Base-by-base conservation (phyloP, 2,888 invertebrate species). In the Drosophila affinis region DNA sequence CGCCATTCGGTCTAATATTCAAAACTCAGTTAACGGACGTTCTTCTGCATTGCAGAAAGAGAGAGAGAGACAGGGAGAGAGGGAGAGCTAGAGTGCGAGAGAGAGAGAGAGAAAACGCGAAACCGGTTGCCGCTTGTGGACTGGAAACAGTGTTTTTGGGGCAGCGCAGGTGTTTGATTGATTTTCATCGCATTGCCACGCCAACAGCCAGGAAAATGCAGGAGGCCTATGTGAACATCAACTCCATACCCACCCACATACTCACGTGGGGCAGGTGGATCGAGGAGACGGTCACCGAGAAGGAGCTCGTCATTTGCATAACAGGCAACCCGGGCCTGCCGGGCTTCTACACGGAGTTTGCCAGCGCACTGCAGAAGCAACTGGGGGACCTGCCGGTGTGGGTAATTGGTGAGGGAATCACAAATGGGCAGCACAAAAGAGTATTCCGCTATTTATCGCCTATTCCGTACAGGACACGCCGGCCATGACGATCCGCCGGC, bases 281-380 rank as follows among this genome's bases (percentile, higher is more conserved):
- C 24, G 94, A 95, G 81, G 95, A 96, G 76, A 93, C 94, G 54
- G 87, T 93, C 39, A 90, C 93, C 18, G 93, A 93, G 0, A 93
- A 94, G 73, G 94, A 96, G 90, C 90, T 97, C 10, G 94, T 97
- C 49, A 83, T 98, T 51, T 94, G 96, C 74, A 94, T 98, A 75
- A 95, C 97, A 29, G 98, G 98, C 34, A 98, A 98, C 93, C 98
- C 98, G 9, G 98, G 98, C 3, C 90, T 97, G 27, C 94, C 96
- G 0, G 95, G 95, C 67, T 98, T 96, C 91, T 98, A 98, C 87
- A 93, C 94, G 44, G 93, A 94, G 80, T 98, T 98, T 91, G 93
- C 95, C 75, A 92, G 94, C 49, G 93, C 93, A 34, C 81, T 98
- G 7, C 93, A 96, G 90, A 91, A 93, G 72, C 93, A 93, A 61